phyloP scores from a whole-genome alignment of 2,797 vertebrate genomes.

The Pantherophis vulpinus region DNA sequence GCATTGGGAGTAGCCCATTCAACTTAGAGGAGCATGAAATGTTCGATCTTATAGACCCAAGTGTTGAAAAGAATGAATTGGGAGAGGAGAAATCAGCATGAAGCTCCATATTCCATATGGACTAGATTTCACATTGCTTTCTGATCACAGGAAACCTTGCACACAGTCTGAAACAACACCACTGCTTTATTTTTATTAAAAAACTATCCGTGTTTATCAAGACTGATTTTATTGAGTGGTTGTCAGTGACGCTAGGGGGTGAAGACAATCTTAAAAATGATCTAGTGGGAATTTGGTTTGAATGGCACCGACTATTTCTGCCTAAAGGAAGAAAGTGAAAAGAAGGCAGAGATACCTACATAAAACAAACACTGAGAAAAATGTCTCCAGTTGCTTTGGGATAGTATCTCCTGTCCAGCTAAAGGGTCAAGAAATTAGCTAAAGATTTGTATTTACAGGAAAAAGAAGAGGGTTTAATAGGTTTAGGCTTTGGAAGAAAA shows the following conservation, averaged over 20 bases:
- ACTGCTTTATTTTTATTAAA: background rate
- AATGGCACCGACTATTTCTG: background rate
- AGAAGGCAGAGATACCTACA: background rate
- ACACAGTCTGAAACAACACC: background rate
- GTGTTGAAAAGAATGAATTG: background rate
- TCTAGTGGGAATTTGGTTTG: background rate
- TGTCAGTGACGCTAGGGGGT: background rate
- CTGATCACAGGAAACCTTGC: background rate
- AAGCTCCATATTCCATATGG: background rate
- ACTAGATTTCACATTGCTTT: background rate
- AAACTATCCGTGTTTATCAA: background rate
- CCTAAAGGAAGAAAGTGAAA: background rate
- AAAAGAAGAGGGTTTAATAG: background rate
- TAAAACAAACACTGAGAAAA: background rate
- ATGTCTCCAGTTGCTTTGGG: background rate
- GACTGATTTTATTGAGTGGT: background rate
- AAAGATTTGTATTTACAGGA: background rate
- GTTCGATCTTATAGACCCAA: background rate
- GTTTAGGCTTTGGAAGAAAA: background rate
- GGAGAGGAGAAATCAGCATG: background rate
- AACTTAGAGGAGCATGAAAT: background rate
- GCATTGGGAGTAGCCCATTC: slow-evolving; percentile 19
- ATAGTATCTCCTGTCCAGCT: background rate
- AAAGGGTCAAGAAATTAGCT: background rate
- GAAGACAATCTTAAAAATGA: background rate